A percentile compares a stretch with the other conserved stretches of the same genome.
These are phyloP conservation scores for Podilymbus podiceps DNA, from an alignment of 2,113 vertebrate genomes.

Conservation along the genomic window DNA sequence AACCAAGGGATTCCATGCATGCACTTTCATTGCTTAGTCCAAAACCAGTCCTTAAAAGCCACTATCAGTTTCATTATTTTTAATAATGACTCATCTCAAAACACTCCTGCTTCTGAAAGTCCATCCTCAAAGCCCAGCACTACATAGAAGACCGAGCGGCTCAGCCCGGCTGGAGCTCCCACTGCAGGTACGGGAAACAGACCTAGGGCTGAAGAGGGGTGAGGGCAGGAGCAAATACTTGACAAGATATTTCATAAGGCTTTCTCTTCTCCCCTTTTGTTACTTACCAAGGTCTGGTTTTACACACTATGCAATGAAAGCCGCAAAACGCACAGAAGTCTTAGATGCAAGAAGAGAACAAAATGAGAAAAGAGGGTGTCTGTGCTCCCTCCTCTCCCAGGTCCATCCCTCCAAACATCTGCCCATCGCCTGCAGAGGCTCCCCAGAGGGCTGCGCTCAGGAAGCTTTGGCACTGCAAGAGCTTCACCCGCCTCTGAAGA, in stretches of 20 bases:
- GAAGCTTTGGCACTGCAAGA: neutral
- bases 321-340: neutral
- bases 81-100: neutral
- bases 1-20: too few relatives aligned
- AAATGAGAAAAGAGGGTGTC: neutral
- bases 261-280: neutral
- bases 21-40: neutral
- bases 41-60: neutral
- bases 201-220: neutral
- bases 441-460: neutral
- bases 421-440: neutral
- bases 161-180: neutral
- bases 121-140: neutral
- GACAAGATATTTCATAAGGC: neutral
- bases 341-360: neutral
- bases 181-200: neutral
- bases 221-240: neutral
- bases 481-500: rapidly evolving
- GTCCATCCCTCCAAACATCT: neutral
- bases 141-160: neutral
- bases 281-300: neutral
- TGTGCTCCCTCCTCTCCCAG: neutral
- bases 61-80: neutral
- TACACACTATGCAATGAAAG: neutral
- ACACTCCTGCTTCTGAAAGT: neutral